A percentile compares a stretch with the other conserved stretches of the same genome.
These are phyloP conservation scores for Knipowitschia caucasica DNA, from an alignment of 2,797 vertebrate species.

Conservation along the genomic window DNA sequence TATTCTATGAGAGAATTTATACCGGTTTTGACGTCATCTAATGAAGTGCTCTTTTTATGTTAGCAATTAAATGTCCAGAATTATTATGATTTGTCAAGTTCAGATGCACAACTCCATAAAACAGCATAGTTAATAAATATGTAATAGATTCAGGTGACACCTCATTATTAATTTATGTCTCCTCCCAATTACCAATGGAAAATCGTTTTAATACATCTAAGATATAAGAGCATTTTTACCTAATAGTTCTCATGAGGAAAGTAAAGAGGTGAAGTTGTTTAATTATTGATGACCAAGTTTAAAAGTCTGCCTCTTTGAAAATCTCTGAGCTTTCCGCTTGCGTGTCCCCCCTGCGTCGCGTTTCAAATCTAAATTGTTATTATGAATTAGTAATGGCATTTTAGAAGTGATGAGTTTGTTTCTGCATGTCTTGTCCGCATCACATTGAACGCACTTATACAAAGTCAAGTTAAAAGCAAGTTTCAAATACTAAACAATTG, in stretches of 20 bases:
- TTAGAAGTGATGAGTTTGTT: slow-evolving; percentile 24
- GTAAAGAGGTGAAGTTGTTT: background rate
- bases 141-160: background rate
- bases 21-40: background rate
- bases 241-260: slow-evolving; percentile 8
- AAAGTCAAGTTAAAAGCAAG: no score
- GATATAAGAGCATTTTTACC: slow-evolving; percentile 8
- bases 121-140: background rate
- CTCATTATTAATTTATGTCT: background rate
- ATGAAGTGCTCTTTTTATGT: background rate
- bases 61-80: background rate
- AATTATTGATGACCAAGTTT: slow-evolving; percentile 3
- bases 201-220: slow-evolving; percentile 7
- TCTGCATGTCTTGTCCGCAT: no score
- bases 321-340: background rate
- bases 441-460: no score
- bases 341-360: background rate
- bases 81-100: background rate
- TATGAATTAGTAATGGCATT: slow-evolving; percentile 12
- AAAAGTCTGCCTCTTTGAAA: slow-evolving; percentile 5
- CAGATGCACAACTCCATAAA: background rate
- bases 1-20: background rate
- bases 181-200: background rate
- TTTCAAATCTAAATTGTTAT: background rate
- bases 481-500: slow-evolving; percentile 46